Evolutionary conservation across 2,888 invertebrate genomes (phyloP).

Genomic region (Hypolimnas misippus): DNA sequence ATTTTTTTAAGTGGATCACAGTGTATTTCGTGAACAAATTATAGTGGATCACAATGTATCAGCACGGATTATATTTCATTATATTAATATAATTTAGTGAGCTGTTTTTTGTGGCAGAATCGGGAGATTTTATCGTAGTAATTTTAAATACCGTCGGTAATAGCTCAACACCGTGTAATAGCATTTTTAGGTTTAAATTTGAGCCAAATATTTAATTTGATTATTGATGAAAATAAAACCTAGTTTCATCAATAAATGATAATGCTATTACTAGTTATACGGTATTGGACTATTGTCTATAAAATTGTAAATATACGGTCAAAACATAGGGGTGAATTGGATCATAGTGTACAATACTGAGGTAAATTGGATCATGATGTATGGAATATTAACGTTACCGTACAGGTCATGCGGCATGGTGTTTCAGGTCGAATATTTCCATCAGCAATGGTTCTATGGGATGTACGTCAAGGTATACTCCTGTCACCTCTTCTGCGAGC

Average conservation of each 20-base stretch:
- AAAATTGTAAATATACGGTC: no score
- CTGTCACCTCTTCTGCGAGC: slow-evolving; percentile 95
- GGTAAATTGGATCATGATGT: not conserved
- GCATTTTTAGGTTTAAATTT: no score
- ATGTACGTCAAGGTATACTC: slow-evolving; percentile 96
- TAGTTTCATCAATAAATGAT: no score
- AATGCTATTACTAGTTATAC: no score
- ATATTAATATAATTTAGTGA: not conserved
- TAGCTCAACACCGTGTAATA: no score
- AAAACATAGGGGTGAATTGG: not conserved
- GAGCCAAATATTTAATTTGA: no score
- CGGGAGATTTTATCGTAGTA: not conserved
- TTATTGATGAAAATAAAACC: no score
- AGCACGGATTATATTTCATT: not conserved
- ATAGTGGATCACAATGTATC: not conserved
- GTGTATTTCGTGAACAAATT: not conserved
- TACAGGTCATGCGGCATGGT: slow-evolving; percentile 60
- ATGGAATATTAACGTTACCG: not conserved
- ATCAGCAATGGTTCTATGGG: slow-evolving; percentile 97
- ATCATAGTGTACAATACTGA: not conserved
- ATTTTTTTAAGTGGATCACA: not conserved
- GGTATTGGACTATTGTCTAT: no score
- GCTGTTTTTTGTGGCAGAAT: not conserved
- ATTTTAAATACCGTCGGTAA: no score
- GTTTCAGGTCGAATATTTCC: slow-evolving; percentile 97